Conservation (phyloP, 2,888 invertebrate species). For the Xanthorhoe spadicearia region DNA sequence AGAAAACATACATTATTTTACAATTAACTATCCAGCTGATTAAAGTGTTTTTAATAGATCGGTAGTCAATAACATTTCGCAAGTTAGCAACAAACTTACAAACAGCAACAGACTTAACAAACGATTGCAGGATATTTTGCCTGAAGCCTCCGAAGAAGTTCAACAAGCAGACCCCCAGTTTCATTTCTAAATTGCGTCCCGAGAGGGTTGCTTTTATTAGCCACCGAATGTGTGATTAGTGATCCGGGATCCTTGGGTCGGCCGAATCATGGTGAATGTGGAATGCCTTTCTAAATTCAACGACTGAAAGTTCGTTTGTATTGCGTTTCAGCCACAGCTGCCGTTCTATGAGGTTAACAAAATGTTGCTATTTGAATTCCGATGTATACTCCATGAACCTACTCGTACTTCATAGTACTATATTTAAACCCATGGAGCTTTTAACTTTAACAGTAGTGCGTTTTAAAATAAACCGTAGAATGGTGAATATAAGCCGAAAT, state of each 20-base stretch:
- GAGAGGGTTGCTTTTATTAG: constrained; percentile 33
- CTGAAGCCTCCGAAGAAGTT: neutral
- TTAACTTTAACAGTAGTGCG: too few relatives aligned
- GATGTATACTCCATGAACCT: constrained; percentile 7
- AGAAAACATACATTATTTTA: too few relatives aligned
- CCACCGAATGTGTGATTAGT: constrained; percentile 41
- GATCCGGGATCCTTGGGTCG: constrained; percentile 33
- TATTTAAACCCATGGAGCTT: neutral
- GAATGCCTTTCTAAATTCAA: constrained; percentile 32
- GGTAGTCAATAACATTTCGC: too few relatives aligned
- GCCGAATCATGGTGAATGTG: constrained; percentile 29
- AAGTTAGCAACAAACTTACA: too few relatives aligned
- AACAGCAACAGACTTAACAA: neutral
- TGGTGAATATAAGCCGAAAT: too few relatives aligned
- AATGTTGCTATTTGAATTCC: constrained; percentile 23
- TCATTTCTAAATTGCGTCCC: constrained; percentile 8
- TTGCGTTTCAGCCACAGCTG: constrained; percentile 11
- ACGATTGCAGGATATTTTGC: neutral
- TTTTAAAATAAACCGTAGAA: too few relatives aligned
- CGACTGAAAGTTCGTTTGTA: constrained; percentile 22
- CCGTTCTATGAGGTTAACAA: constrained; percentile 21
- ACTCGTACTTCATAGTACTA: neutral
- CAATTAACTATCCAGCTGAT: too few relatives aligned
- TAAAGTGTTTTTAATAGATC: too few relatives aligned
- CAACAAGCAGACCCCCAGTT: neutral